Base-by-base conservation (phyloP, 2,888 invertebrate species). In the Cataglyphis livida region DNA sequence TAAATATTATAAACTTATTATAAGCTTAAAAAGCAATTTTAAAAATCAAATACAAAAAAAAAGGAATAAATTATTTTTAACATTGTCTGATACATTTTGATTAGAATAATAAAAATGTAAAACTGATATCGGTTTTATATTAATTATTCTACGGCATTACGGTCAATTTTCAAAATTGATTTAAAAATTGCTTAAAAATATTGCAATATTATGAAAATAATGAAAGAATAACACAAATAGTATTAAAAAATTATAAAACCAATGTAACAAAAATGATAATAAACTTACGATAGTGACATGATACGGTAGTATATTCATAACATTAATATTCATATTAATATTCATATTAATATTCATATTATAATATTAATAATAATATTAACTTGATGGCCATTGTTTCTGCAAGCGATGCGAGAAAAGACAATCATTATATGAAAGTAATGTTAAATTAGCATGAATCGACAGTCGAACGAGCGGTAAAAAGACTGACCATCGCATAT, bases 401-500 rank as follows among this genome's bases (percentile, higher is more conserved):
- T 18, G 28, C 21, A 48, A 66, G 44, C 18, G 48, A 9, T 12
- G 25, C 3, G n/a, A 38, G 51, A 51, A 76, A 76, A 28, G n/a
- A 12, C 9, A 38, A 76, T 81, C 54, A 71, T 83, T 85, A 79
- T 59, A 62, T 73, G 38, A 32, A 44, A 71, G 21, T 21, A 51
- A 81, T 78, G 73, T 84, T 87, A 54, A 51, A 84, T 84, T 66
- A 73, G 35, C 5, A 4, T 28, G 28, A 51, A 64, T 21, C n/a
- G n/a, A 48, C 21, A 10, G 28, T 41, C 3, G 32, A 3, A 10
- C 21, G 54, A 35, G 25, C 38, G 61, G 28, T 59, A 32, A 70
- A 38, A 51, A 61, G 10, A 38, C 32, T 71, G 41, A 62, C 35
- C 57, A 57, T 57, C 4, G 4, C 54, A 57, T 54, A 68, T 82